These are phyloP conservation scores for Seriola aureovittata DNA, from an alignment of 2,113 vertebrate genomes.

Conservation along the genomic window DNA sequence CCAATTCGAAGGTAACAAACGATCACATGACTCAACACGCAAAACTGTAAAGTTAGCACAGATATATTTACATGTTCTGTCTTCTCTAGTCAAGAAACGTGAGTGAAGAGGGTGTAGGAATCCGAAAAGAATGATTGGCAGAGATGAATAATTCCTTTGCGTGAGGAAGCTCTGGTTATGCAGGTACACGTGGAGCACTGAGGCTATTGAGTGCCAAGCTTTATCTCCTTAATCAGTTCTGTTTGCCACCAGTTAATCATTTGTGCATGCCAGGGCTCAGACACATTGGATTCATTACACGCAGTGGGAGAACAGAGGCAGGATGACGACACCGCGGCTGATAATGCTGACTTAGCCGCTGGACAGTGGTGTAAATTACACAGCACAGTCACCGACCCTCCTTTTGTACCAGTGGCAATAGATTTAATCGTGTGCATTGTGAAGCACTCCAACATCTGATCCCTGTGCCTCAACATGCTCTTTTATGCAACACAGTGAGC, in stretches of 20 bases:
- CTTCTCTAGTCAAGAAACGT: not conserved
- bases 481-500: constrained; percentile 43
- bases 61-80: not conserved
- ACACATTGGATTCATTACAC: constrained; percentile 73
- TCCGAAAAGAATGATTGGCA: constrained; percentile 14
- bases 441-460: constrained; percentile 54
- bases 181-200: constrained; percentile 67
- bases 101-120: not conserved
- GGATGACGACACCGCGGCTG: constrained; percentile 57
- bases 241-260: constrained; percentile 79
- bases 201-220: constrained; percentile 73
- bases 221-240: constrained; percentile 81
- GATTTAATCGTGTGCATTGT: constrained; percentile 48
- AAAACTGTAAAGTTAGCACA: not conserved
- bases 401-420: constrained; percentile 29
- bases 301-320: constrained; percentile 67
- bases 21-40: not conserved
- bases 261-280: constrained; percentile 75
- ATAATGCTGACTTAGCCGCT: constrained; percentile 59
- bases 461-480: constrained; percentile 52
- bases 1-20: not conserved
- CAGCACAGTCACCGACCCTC: constrained; percentile 37
- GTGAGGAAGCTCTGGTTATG: constrained; percentile 70
- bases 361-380: constrained; percentile 60
- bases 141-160: constrained; percentile 61